phyloP scores from a whole-genome alignment of 2,113 vertebrate species.

The Epinephelus cyanopodus region DNA sequence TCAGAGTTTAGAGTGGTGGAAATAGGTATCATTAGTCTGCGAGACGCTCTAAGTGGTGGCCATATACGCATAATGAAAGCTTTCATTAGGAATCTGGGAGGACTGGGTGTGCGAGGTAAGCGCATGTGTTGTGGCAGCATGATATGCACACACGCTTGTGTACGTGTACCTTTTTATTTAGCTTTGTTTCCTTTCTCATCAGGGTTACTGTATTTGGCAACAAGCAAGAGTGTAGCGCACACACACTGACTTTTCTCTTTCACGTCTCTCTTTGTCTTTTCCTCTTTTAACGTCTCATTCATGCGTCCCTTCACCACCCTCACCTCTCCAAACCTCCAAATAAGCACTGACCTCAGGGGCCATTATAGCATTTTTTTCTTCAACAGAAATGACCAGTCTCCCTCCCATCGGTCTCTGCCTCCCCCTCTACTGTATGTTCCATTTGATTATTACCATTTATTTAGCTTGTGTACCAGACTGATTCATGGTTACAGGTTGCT shows the following conservation, averaged over 20 bases:
- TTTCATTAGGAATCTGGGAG: constrained; percentile 74
- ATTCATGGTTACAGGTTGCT: background rate
- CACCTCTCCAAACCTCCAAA: background rate
- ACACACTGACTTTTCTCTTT: background rate
- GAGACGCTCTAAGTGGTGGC: constrained; percentile 74
- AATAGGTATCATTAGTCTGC: constrained; percentile 80
- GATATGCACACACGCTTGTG: background rate
- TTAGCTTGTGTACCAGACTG: background rate
- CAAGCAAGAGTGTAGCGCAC: constrained; percentile 8
- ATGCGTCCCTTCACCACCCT: background rate
- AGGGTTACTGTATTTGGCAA: constrained; percentile 34
- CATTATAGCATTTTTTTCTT: constrained; percentile 10
- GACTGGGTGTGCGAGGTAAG: constrained; percentile 41
- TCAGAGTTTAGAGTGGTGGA: constrained; percentile 74
- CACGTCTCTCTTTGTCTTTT: background rate
- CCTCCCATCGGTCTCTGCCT: background rate
- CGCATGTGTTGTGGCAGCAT: constrained; percentile 25
- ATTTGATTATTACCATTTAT: constrained; percentile 2
- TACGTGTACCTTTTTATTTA: constrained; percentile 4
- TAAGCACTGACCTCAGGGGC: background rate
- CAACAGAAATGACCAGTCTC: background rate
- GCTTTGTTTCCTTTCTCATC: constrained; percentile 29
- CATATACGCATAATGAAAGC: constrained; percentile 76
- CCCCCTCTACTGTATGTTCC: background rate
- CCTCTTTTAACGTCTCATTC: background rate